These are phyloP conservation scores for Zapornia atra DNA, from an alignment of 2,113 vertebrate species.

Conservation along the genomic window DNA sequence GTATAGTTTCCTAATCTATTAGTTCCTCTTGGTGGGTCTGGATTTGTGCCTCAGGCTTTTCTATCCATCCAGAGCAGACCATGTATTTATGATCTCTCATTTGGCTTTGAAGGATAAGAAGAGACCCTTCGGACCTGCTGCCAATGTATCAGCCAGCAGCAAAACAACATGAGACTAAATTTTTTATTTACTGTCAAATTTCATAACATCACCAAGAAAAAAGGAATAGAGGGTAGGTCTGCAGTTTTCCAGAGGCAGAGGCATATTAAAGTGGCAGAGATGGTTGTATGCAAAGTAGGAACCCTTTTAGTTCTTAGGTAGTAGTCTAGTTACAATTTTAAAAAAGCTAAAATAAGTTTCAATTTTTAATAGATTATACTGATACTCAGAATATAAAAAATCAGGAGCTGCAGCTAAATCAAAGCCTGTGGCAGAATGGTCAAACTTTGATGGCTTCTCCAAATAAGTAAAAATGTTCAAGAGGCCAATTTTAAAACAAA, in stretches of 20 bases:
- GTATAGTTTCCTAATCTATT: constrained; percentile 5
- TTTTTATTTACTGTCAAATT: constrained; percentile 50
- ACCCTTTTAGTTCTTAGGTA: not conserved
- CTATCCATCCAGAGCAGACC: not conserved
- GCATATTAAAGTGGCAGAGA: not conserved
- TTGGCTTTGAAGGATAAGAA: constrained; percentile 46
- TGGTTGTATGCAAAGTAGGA: not conserved
- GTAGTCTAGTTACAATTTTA: not conserved
- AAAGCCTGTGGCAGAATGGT: not conserved
- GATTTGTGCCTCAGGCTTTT: constrained; percentile 27
- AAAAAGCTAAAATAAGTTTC: not conserved
- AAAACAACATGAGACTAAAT: constrained; percentile 36
- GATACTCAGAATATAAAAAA: not conserved
- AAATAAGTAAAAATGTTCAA: not conserved
- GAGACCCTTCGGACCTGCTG: not conserved
- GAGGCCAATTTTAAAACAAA: not conserved
- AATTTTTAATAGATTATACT: not conserved
- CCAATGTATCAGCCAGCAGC: constrained; percentile 5
- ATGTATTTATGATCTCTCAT: constrained; percentile 13
- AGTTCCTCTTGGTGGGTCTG: constrained; percentile 5
- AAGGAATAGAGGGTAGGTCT: not conserved
- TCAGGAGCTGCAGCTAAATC: not conserved
- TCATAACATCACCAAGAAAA: constrained; percentile 19
- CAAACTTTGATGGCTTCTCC: not conserved
- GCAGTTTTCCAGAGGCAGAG: not conserved